Evolutionary conservation across 1,140 invertebrate species (phyloP), one percentile per base, ranked within the genome.

Genomic region (Solen grandis): DNA sequence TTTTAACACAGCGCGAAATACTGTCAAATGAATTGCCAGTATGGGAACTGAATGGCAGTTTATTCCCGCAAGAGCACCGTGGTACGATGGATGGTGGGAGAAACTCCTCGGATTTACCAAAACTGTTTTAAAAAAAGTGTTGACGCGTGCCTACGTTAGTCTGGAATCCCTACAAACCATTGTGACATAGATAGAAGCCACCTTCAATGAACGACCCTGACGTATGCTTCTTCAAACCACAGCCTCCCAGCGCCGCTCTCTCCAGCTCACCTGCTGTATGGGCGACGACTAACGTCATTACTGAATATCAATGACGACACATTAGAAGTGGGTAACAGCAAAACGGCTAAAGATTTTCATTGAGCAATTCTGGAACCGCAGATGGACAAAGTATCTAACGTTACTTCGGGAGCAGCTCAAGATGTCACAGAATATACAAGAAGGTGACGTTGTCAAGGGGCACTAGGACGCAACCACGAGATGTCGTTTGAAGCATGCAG

Each of bases 131-230:
- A 59, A 73, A n/a, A 59, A 59, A 38, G 69, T 73, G 3, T 38
- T 88, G 2, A 86, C 83, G 19, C 63, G 59, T 16, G 29, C 63
- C n/a, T 81, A 74, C 57, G 27, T 89, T 1, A 70, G 31, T 3
- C 62, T 50, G 2, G 82, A 89, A 25, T 81, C 88, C 50, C 46
- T 90, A 16, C 22, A 80, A n/a, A n/a, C n/a, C n/a, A n/a, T n/a
- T n/a, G n/a, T n/a, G n/a, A n/a, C n/a, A n/a, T n/a, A n/a, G n/a
- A 69, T 78, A 13, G 86, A 87, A 54, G 73, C 60, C 36, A 52
- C 66, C 13, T 52, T 76, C 13, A 65, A 65, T 33, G 73, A 65
- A 19, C 27, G 73, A 52, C 46, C 38, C 50, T 77, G 1, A 77
- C 63, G 19, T 68, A 77, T 29, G 46, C 57, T 55, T 66, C 54